phyloP scores from a whole-genome alignment of 1,140 invertebrate genomes.

The Ips nitidus region DNA sequence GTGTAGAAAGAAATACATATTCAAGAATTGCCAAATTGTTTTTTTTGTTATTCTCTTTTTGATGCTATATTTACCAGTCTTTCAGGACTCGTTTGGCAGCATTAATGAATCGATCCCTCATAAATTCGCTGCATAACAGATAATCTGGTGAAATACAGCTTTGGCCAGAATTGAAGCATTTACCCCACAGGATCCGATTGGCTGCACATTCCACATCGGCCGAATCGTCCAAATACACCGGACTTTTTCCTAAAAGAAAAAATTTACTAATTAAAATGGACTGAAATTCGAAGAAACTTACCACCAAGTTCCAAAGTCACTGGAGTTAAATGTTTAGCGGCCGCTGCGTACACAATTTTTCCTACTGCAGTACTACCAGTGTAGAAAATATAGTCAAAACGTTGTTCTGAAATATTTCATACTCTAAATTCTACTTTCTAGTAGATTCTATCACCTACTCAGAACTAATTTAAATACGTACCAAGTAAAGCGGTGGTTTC shows the following conservation, averaged over 20 bases:
- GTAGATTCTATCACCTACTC: constrained; percentile 55
- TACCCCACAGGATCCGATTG: constrained; percentile 91
- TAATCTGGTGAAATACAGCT: constrained; percentile 99
- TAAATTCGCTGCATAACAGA: constrained; percentile 80
- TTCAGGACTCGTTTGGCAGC: constrained; percentile 67
- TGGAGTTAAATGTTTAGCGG: constrained; percentile 89
- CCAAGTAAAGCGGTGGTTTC: constrained; percentile 62
- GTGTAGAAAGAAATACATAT: too few relatives aligned
- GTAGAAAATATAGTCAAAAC: constrained; percentile 98
- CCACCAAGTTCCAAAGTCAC: constrained; percentile 88
- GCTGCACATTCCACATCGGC: constrained; percentile 71
- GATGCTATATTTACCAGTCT: constrained; percentile 61
- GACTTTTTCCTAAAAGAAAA: constrained; percentile 56
- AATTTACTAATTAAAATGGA: neutral
- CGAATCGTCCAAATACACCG: constrained; percentile 81
- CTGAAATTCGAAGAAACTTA: neutral
- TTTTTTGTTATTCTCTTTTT: too few relatives aligned
- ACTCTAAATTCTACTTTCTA: neutral
- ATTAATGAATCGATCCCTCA: constrained; percentile 69
- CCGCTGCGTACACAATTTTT: constrained; percentile 86
- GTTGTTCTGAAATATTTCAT: constrained; percentile 67
- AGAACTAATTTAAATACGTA: constrained; percentile 58
- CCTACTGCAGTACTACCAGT: constrained; percentile 88
- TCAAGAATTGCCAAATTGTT: too few relatives aligned
- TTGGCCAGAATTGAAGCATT: constrained; percentile 83